phyloP scores from a whole-genome alignment of 1,140 invertebrate species.

The Zaprionus nigranus region DNA sequence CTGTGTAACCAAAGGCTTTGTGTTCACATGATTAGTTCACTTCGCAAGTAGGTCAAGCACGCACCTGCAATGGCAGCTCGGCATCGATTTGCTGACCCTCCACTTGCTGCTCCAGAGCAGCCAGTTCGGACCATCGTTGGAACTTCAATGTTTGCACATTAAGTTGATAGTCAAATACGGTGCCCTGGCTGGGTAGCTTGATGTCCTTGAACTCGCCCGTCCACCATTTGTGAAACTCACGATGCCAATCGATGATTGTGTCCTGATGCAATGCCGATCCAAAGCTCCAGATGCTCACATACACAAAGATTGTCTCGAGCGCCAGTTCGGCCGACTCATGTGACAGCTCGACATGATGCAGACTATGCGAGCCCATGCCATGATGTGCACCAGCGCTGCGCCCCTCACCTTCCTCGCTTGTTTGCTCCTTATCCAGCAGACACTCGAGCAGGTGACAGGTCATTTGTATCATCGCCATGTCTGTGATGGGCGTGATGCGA shows the following conservation, averaged over 20 bases:
- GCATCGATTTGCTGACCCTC: constrained; percentile 88
- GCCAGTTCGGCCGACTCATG: constrained; percentile 66
- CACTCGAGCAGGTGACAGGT: constrained; percentile 95
- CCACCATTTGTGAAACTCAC: constrained; percentile 93
- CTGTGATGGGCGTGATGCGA: constrained; percentile 95
- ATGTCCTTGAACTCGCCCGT: constrained; percentile 96
- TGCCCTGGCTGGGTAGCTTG: constrained; percentile 92
- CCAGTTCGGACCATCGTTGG: constrained; percentile 92
- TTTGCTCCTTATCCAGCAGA: constrained; percentile 87
- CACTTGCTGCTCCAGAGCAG: constrained; percentile 90
- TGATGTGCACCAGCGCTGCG: not conserved
- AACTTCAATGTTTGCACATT: constrained; percentile 94
- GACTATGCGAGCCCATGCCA: constrained; percentile 50
- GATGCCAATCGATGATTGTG: constrained; percentile 93
- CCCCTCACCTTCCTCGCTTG: constrained; percentile 53
- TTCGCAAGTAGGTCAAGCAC: constrained; percentile 38
- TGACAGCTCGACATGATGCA: constrained; percentile 65
- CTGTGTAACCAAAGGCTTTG: constrained; percentile 82
- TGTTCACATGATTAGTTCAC: constrained; percentile 59
- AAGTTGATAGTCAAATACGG: constrained; percentile 96
- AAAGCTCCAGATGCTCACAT: constrained; percentile 96
- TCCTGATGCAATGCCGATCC: constrained; percentile 96
- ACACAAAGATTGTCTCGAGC: constrained; percentile 95
- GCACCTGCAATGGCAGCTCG: constrained; percentile 90
- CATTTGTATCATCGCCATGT: constrained; percentile 96